phyloP scores from a whole-genome alignment of 2,888 invertebrate species.

The Neuroscelio doddi region DNA sequence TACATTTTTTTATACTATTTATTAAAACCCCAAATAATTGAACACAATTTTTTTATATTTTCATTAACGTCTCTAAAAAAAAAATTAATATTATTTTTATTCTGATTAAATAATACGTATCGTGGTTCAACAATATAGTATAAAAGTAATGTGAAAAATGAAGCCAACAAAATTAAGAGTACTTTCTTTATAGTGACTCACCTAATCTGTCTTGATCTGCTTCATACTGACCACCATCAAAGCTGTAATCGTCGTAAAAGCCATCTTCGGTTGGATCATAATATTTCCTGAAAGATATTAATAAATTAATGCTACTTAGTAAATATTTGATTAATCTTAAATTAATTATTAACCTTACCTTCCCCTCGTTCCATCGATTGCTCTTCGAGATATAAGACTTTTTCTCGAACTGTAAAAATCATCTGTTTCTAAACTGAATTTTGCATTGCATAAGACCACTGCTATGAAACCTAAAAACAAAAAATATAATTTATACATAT shows the following conservation, averaged over 20 bases:
- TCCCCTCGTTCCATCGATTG: conserved; percentile 68
- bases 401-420: conserved; percentile 51
- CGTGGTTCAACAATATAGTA: neutral
- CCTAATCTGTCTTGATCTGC: conserved; percentile 63
- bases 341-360: conserved; percentile 55
- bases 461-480: conserved; percentile 56
- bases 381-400: conserved; percentile 63
- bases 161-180: neutral
- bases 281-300: conserved; percentile 58
- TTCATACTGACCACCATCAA: conserved; percentile 64
- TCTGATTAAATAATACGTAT: no score
- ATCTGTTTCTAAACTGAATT: conserved; percentile 51
- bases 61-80: no score
- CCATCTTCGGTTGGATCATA: conserved; percentile 64
- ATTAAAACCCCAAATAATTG: no score
- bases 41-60: no score
- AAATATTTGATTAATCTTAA: neutral
- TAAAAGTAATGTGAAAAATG: neutral
- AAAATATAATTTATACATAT: no score
- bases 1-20: no score
- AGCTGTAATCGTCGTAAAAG: conserved; percentile 61
- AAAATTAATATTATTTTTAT: no score
- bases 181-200: conserved; percentile 14
- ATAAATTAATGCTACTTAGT: neutral
- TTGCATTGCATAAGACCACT: conserved; percentile 57